Percentiles rank a stretch among this genome's conserved stretches.
Evolutionary conservation across 2,888 invertebrate species (phyloP).

Genomic region (Drosophila recens): DNA sequence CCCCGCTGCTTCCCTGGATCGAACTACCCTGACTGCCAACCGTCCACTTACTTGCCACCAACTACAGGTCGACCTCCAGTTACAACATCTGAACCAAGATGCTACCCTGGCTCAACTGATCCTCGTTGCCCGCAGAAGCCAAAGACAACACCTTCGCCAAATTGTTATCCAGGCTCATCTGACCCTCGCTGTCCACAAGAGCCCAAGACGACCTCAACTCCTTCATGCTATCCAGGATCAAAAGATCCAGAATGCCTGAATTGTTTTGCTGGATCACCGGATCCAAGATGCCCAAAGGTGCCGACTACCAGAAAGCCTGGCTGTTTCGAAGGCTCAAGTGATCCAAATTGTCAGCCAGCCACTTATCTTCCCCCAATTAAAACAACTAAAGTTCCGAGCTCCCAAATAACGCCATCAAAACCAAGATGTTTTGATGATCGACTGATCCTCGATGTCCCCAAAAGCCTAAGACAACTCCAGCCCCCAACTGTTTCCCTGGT

Average conservation of each 20-base stretch:
- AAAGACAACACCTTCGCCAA: conserved; percentile 46
- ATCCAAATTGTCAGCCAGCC: conserved; percentile 18
- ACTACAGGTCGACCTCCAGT: too few relatives aligned
- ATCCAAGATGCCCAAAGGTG: conserved; percentile 67
- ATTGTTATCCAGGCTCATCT: conserved; percentile 74
- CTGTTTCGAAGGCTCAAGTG: conserved; percentile 62
- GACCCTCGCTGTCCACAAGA: conserved; percentile 60
- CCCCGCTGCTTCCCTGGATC: conserved; percentile 67
- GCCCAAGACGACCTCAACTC: conserved; percentile 14
- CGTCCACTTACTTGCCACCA: conserved; percentile 22
- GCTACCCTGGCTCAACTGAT: conserved; percentile 83
- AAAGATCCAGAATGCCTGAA: conserved; percentile 66
- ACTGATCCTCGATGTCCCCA: conserved; percentile 25
- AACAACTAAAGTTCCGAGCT: conserved; percentile 11
- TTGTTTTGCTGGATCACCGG: conserved; percentile 83
- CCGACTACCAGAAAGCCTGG: conserved; percentile 24
- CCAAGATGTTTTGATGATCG: conserved; percentile 5
- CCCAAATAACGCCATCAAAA: conserved; percentile 7
- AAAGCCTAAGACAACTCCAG: conserved; percentile 4
- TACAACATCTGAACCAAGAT: conserved; percentile 2
- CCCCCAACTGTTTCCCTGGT: conserved; percentile 61
- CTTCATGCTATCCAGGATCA: conserved; percentile 78
- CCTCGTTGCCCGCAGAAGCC: conserved; percentile 44
- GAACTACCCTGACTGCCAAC: conserved; percentile 70
- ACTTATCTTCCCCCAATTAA: conserved; percentile 13